Percentiles rank a stretch among this genome's conserved stretches.
phyloP scores from a whole-genome alignment of 2,113 vertebrate species.

The Ellobius talpinus region DNA sequence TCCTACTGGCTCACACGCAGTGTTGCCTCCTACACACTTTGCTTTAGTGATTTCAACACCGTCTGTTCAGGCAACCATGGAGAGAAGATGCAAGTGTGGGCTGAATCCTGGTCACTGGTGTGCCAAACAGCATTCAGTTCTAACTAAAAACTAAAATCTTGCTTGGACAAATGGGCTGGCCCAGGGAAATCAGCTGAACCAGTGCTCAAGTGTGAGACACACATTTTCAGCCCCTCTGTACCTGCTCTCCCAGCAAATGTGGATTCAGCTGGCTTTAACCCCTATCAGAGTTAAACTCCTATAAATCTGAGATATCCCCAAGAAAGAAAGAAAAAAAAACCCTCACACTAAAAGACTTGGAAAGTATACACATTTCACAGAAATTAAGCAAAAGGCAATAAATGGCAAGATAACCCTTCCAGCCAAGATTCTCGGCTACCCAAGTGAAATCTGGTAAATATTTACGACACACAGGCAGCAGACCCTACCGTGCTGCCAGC shows the following conservation, averaged over 20 bases:
- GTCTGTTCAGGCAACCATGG: conserved; percentile 61
- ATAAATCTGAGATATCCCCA: not conserved
- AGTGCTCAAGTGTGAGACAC: not conserved
- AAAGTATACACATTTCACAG: not conserved
- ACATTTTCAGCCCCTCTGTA: not conserved
- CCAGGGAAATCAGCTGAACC: conserved; percentile 10
- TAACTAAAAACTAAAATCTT: not conserved
- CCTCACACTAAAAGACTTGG: not conserved
- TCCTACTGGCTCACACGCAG: conserved; percentile 69
- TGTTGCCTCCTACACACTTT: conserved; percentile 64
- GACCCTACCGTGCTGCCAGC: not conserved
- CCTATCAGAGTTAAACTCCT: not conserved
- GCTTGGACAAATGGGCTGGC: not conserved
- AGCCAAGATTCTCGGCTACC: not conserved
- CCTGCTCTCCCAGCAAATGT: not conserved
- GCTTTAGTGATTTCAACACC: conserved; percentile 66
- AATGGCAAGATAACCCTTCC: not conserved
- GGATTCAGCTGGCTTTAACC: not conserved
- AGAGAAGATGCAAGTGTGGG: conserved; percentile 46
- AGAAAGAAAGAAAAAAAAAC: conserved; percentile 50
- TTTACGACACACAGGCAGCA: not conserved
- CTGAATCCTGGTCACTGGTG: not conserved
- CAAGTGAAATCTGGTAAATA: not conserved
- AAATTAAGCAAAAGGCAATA: conserved; percentile 41
- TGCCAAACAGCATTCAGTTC: not conserved